Conservation (phyloP, 2,113 vertebrate species). For the Progne subis region DNA sequence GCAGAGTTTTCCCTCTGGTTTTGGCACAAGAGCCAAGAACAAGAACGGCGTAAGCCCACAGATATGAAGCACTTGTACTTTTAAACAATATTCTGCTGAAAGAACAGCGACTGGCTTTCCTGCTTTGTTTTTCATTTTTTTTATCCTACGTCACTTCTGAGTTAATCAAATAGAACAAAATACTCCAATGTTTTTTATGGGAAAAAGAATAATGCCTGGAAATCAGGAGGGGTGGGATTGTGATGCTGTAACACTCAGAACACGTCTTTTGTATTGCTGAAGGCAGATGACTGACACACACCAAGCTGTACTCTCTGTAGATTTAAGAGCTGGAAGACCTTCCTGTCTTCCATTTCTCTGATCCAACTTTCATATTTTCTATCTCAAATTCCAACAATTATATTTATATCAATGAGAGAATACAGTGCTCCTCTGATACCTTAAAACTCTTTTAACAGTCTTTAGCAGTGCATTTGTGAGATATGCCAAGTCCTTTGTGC, state of each 20-base stretch:
- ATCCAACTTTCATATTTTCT: neutral
- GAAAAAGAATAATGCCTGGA: neutral
- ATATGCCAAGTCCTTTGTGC: neutral
- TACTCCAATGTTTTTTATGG: neutral
- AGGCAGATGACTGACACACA: neutral
- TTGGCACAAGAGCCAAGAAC: neutral
- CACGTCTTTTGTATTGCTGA: neutral
- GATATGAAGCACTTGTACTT: neutral
- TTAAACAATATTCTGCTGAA: neutral
- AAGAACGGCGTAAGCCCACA: neutral
- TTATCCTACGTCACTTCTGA: neutral
- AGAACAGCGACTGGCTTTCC: neutral
- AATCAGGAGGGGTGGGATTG: neutral
- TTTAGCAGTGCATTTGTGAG: neutral
- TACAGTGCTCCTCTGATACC: neutral
- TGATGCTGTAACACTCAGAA: neutral
- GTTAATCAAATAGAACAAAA: neutral
- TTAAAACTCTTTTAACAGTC: neutral
- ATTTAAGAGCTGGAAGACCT: neutral
- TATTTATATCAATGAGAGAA: neutral
- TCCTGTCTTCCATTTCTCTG: neutral
- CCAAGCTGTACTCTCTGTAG: neutral
- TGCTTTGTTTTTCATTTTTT: neutral
- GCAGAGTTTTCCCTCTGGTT: neutral
- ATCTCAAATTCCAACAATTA: neutral